These are phyloP conservation scores for Acromyrmex echinatior DNA, from an alignment of 1,140 invertebrate species.

Conservation along the genomic window DNA sequence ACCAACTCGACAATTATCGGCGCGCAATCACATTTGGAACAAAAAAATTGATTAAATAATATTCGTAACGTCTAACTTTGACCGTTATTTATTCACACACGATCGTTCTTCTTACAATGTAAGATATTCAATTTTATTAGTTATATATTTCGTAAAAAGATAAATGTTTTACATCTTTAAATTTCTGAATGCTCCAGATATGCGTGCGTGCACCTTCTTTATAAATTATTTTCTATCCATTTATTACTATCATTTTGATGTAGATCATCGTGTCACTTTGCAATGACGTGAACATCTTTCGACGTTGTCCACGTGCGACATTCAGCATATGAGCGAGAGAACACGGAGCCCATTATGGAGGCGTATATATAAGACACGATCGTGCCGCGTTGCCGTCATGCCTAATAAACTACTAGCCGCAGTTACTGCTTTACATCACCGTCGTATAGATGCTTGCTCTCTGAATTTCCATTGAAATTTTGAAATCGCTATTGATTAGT, in stretches of 20 bases:
- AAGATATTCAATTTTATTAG: no score
- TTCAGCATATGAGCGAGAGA: constrained; percentile 36
- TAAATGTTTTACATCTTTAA: background rate
- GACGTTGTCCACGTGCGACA: constrained; percentile 64
- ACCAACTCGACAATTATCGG: no score
- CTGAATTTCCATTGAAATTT: constrained; percentile 42
- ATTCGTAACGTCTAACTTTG: no score
- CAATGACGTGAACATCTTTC: background rate
- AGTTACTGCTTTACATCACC: constrained; percentile 38
- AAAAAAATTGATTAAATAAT: no score
- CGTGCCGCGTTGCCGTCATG: constrained; percentile 72
- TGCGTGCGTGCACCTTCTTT: background rate
- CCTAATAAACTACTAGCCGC: constrained; percentile 76
- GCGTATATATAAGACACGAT: constrained; percentile 72
- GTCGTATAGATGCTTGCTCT: constrained; percentile 44
- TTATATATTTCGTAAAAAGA: background rate
- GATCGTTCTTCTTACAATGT: no score
- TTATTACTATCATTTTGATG: background rate
- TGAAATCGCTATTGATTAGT: background rate
- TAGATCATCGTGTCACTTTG: constrained; percentile 14
- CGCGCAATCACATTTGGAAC: no score
- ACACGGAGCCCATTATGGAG: constrained; percentile 62
- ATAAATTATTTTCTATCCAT: background rate
- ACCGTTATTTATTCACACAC: no score
- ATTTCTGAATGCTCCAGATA: background rate